Base-by-base conservation (phyloP, 2,888 invertebrate species). In the Sinohyriopsis cumingii region DNA sequence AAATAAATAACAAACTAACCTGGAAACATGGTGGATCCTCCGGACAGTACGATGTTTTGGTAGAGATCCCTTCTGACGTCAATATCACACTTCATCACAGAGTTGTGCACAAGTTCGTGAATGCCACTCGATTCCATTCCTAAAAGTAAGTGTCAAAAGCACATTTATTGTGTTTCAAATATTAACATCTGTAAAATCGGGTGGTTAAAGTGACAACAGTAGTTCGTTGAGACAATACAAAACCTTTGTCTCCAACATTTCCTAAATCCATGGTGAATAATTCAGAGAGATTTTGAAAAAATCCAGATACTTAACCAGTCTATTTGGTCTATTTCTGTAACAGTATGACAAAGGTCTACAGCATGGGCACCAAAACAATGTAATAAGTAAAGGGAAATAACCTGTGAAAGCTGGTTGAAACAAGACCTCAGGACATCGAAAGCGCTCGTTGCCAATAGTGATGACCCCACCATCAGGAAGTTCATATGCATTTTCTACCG, bases 1-100 rank as follows among this genome's bases (percentile, higher is more conserved):
- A 56, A 24, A 24, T 45, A 12, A 33, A 19, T 56, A 33, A n/a
- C 6, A 63, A 60, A 95, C 9, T 12, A 96, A 93, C 97, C 95
- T 78, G 96, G 97, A 92, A 95, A 97, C 96, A 97, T 97, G 91
- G 97, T 96, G 92, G 96, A 96, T 88, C 96, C 96, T 80, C 96
- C 96, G 77, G 96, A 96, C 86, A 96, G 92, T 90, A 91, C 95
- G 82, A 95, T 87, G 73, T 86, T 86, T 68, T 78, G 73, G 69
- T 84, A 86, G 66, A 88, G 73, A 71, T 88, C 87, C 69, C 82
- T 84, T 69, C 86, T 73, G 72, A 86, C 85, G 72, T 87, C 88
- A 57, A 87, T 80, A 67, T 88, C 87, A 78, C 84, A 86, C 65
- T 83, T 82, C 85, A 84, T 84, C 62, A 88, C 82, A 63, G 82